A percentile compares a stretch with the other conserved stretches of the same genome.
Conservation (phyloP, 2,113 vertebrate genomes). For the Zapornia atra region DNA sequence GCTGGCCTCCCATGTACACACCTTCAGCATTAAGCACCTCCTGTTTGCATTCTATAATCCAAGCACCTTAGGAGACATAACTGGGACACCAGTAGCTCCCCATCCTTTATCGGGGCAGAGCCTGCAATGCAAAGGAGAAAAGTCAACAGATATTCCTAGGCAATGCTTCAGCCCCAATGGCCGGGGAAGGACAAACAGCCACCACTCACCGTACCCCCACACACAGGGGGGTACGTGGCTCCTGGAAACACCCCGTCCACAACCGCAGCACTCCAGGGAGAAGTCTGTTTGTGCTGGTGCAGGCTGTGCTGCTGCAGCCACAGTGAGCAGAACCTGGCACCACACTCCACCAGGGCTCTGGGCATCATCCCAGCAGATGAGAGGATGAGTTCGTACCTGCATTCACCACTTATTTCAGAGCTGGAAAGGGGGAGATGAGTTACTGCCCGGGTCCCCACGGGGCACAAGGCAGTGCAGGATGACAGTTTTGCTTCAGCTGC, state of each 20-base stretch:
- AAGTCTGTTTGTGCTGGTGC: background rate
- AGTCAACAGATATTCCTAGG: background rate
- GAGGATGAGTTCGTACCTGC: background rate
- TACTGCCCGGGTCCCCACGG: background rate
- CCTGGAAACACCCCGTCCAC: background rate
- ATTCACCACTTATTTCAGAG: background rate
- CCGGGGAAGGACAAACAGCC: background rate
- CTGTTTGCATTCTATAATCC: background rate
- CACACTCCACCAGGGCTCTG: background rate
- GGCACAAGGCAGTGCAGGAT: background rate
- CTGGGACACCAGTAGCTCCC: background rate
- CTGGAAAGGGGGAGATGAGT: background rate
- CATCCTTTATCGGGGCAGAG: background rate
- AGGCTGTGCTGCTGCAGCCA: background rate
- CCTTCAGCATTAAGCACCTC: fast-evolving
- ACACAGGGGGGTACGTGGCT: fast-evolving
- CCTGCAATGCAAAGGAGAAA: background rate
- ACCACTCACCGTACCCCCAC: background rate
- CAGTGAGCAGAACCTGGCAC: background rate
- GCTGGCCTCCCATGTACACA: background rate
- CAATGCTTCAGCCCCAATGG: background rate
- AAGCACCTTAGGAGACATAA: background rate
- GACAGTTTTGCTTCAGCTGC: background rate
- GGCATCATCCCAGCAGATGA: background rate
- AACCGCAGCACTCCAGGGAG: background rate